Conservation (phyloP, 2,797 vertebrate genomes). For the Pseudochromis fuscus region DNA sequence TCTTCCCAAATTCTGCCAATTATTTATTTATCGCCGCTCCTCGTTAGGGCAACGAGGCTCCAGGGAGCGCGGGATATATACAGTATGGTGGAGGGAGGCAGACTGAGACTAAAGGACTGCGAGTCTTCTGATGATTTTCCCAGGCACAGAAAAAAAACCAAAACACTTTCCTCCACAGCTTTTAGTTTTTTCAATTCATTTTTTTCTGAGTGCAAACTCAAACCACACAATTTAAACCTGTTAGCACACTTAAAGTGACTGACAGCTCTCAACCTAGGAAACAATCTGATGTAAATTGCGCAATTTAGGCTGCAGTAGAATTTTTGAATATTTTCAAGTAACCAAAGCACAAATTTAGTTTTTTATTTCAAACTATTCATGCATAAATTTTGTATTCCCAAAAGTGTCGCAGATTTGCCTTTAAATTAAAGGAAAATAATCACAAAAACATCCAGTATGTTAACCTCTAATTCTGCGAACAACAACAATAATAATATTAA, state of each 20-base stretch:
- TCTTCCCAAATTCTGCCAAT: constrained; percentile 63
- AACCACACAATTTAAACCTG: neutral
- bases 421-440: neutral
- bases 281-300: neutral
- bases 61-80: constrained; percentile 41
- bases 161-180: constrained; percentile 28
- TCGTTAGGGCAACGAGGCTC: constrained; percentile 65
- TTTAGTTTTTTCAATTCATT: constrained; percentile 22
- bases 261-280: neutral
- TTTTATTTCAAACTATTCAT: neutral
- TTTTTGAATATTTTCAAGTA: neutral
- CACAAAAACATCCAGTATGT: neutral
- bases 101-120: constrained; percentile 9
- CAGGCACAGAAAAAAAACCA: constrained; percentile 39
- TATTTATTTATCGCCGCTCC: constrained; percentile 69
- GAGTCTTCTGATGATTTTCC: constrained; percentile 34
- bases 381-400: neutral
- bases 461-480: no score
- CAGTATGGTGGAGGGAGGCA: constrained; percentile 35
- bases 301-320: neutral
- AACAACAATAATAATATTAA: no score
- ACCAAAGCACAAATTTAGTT: neutral
- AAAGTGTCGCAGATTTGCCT: neutral
- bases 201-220: constrained; percentile 4
- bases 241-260: neutral